Base-by-base conservation (phyloP, 2,113 vertebrate genomes). In the Siphamia tubifer region DNA sequence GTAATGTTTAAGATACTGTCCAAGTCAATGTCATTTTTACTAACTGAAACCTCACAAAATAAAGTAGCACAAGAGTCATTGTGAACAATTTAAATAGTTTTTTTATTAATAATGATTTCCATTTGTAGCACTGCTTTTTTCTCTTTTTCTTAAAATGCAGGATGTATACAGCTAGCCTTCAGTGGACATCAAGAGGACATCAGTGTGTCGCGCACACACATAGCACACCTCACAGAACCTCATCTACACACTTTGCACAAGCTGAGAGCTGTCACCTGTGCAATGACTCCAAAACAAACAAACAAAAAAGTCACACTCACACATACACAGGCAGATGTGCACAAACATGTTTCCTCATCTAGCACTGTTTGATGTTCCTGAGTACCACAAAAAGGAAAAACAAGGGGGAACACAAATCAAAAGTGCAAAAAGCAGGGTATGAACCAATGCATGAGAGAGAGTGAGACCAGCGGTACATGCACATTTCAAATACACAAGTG, bases 91-190 rank as follows among this genome's bases (percentile, higher is more conserved):
- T 65, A 77, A 82, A 87, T 83, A 55, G 34, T 87, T 89, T 89
- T 89, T 89, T 92, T 89, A 91, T 91, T 90, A 87, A 83, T 84
- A 81, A 89, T 85, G 60, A 87, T 88, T 91, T 87, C 69, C 56
- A 82, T 88, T 80, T 87, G 81, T 67, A 87, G 85, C 72, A 64
- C 58, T 81, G 68, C 40, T 82, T 79, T 79, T 49, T 53, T 77
- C 40, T 68, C 39, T 35, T 79, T 78, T 68, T 84, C 65, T 81
- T 90, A 38, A 81, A 88, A 87, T 82, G 81, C 87, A 75, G 51
- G 72, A 78, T 79, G 71, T 89, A 57, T 68, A 92, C 86, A 91
- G 83, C 77, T 42, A 80, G 64, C 73, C 68, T 84, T 85, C 43
- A 45, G 71, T 61, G 73, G 64, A 86, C 77, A 11, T 30, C 45